Evolutionary conservation across 2,888 invertebrate species (phyloP), one percentile per base, ranked within the genome.

Genomic region (Falcaria lacertinaria): DNA sequence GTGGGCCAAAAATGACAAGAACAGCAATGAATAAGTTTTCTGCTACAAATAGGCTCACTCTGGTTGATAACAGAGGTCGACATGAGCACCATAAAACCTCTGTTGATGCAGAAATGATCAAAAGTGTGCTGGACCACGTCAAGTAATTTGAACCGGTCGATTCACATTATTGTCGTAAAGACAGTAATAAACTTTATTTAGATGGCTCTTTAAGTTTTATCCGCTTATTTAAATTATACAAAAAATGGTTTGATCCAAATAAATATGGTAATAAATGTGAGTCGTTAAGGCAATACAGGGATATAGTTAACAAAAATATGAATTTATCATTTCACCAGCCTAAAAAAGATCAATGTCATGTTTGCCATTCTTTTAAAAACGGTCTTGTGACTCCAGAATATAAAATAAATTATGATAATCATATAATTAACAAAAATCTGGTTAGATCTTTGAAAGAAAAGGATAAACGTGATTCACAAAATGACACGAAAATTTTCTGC

Each of bases 171-270:
- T 25, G 39, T 42, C 34, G 39, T 37, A 50, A 50, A 42, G 42
- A 47, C 43, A 43, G 50, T 45, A 49, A 44, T 41, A 44, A 48
- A 32, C 45, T 47, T 11, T 43, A 25, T 25, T 25, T 25, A 25
- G 25, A 25, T 8, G 25, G 25, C 5, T 8, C 49, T 6, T 47
- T 45, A 47, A 52, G 39, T 39, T 49, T 52, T 39, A 44, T 15
- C 6, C 43, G 43, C 25, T 44, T 47, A 38, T 47, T 41, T 39
- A 43, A 40, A n/a, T 44, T 50, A 39, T 45, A 50, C 17, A 47
- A 50, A 43, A 47, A 45, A 32, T 48, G 41, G 47, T 44, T 6
- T 41, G 43, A 48, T 43, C 34, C 40, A 41, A 39, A 22, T 38
- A 45, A 48, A 15, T 43, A 43, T 43, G 19, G 36, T 43, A 41